These are phyloP conservation scores for Ylistrum balloti DNA, from an alignment of 1,140 invertebrate genomes.

Conservation along the genomic window DNA sequence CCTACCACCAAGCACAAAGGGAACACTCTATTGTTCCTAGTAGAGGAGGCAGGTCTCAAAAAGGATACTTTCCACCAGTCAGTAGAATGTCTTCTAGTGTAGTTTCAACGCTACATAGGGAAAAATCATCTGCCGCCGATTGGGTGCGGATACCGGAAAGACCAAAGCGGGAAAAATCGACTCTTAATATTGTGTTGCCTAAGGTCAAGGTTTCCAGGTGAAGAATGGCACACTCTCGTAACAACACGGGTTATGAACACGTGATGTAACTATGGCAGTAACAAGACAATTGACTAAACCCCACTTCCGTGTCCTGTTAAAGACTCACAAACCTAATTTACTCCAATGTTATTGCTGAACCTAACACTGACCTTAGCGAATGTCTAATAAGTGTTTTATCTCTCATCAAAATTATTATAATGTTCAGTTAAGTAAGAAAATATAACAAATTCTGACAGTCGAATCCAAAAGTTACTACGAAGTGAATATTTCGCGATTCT, in stretches of 20 bases:
- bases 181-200: background rate
- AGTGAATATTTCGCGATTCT: too few species aligned
- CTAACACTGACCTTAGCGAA: background rate
- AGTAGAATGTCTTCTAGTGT: background rate
- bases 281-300: background rate
- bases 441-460: too few species aligned
- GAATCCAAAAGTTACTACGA: too few species aligned
- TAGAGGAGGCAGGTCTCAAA: background rate
- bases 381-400: background rate
- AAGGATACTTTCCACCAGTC: background rate
- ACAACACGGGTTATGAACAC: background rate
- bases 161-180: conserved; percentile 33
- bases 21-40: background rate
- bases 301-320: background rate
- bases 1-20: conserved; percentile 6
- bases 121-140: background rate
- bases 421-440: too few species aligned
- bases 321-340: background rate
- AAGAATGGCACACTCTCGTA: background rate
- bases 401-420: too few species aligned
- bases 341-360: background rate
- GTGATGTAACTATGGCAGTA: background rate
- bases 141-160: conserved; percentile 22
- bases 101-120: background rate
- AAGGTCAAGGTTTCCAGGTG: conserved; percentile 8